phyloP scores from a whole-genome alignment of 2,113 vertebrate species.

The Apus apus region DNA sequence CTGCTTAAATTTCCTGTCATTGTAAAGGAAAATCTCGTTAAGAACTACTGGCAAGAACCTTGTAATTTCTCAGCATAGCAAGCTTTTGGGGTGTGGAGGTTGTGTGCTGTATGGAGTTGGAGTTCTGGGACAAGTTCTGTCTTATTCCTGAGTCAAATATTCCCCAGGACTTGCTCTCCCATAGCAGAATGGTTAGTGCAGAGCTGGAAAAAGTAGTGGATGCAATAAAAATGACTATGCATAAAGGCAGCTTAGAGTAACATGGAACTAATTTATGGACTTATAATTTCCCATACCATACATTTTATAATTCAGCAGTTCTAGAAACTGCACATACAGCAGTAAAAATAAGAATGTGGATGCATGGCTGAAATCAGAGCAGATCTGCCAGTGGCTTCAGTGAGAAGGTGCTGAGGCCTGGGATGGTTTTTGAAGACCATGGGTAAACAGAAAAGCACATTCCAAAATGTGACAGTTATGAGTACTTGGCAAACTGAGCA shows the following conservation, averaged over 20 bases:
- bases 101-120: not conserved
- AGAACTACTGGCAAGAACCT: not conserved
- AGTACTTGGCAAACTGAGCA: not conserved
- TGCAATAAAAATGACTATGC: slow-evolving; percentile 20
- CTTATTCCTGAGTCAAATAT: not conserved
- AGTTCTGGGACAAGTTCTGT: not conserved
- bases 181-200: not conserved
- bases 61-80: not conserved
- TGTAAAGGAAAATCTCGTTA: slow-evolving; percentile 24
- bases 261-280: slow-evolving; percentile 42
- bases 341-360: not conserved
- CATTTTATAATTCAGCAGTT: slow-evolving; percentile 40
- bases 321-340: not conserved
- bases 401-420: not conserved
- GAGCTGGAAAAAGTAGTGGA: not conserved
- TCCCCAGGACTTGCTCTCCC: slow-evolving; percentile 7
- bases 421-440: not conserved
- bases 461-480: not conserved
- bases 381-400: slow-evolving; percentile 2
- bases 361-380: not conserved
- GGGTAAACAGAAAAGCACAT: not conserved
- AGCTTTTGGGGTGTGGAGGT: not conserved
- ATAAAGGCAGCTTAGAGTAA: not conserved
- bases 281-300: not conserved
- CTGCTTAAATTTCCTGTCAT: not conserved